phyloP scores from a whole-genome alignment of 2,797 vertebrate species.

The Chaetophractus vellerosus region DNA sequence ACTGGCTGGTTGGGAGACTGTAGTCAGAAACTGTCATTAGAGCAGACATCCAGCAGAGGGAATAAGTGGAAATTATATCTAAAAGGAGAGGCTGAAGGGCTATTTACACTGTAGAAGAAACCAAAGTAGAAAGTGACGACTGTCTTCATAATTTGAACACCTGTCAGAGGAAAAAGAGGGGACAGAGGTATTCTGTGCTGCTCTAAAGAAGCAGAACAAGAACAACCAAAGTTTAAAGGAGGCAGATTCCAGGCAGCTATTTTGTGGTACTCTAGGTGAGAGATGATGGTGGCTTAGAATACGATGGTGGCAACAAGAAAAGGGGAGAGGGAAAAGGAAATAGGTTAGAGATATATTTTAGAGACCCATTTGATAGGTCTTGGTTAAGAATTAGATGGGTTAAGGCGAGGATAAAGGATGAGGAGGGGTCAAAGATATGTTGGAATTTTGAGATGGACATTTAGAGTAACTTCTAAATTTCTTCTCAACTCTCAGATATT shows the following conservation, averaged over 20 bases:
- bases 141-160: not conserved
- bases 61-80: not conserved
- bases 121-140: not conserved
- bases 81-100: not conserved
- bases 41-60: not conserved
- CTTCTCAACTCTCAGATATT: constrained; percentile 20
- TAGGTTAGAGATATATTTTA: not conserved
- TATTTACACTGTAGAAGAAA: constrained; percentile 15
- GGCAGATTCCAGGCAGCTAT: not conserved
- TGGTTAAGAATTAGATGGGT: not conserved
- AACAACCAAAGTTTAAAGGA: constrained; percentile 20
- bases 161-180: not conserved
- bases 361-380: not conserved
- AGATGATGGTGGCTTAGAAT: not conserved
- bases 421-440: not conserved
- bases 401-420: not conserved
- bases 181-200: not conserved
- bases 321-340: not conserved
- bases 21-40: not conserved
- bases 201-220: not conserved
- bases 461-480: constrained; percentile 2
- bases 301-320: not conserved
- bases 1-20: not conserved
- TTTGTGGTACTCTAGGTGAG: not conserved
- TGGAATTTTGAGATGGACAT: not conserved